Percentiles rank a stretch among this genome's conserved stretches.
These are phyloP conservation scores for Lepus timidus DNA, from an alignment of 2,113 vertebrate genomes.

Conservation along the genomic window DNA sequence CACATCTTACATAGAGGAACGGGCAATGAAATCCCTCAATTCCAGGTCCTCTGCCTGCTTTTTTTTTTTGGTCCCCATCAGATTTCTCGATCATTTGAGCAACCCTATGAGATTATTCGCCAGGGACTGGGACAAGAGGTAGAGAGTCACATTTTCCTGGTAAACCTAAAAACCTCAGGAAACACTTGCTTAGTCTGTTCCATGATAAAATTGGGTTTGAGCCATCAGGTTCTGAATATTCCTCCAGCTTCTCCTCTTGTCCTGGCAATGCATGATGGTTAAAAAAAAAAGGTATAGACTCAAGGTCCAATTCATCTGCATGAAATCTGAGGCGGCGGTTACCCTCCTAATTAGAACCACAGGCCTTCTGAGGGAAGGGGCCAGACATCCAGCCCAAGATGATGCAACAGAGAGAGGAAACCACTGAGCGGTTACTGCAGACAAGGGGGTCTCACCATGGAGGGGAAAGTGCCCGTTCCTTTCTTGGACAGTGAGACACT, in stretches of 20 bases:
- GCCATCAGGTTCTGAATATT: background rate
- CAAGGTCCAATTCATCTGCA: background rate
- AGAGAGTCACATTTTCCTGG: background rate
- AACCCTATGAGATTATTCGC: background rate
- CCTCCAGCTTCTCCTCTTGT: background rate
- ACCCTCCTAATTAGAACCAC: background rate
- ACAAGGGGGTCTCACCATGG: constrained; percentile 82
- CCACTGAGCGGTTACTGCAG: background rate
- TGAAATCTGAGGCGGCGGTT: background rate
- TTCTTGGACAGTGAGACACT: constrained; percentile 90
- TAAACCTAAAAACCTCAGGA: background rate
- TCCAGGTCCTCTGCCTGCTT: background rate
- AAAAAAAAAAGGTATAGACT: background rate
- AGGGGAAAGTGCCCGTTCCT: constrained; percentile 89
- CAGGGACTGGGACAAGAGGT: background rate
- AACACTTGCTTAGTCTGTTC: background rate
- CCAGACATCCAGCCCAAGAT: background rate
- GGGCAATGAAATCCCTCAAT: background rate
- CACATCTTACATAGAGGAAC: background rate
- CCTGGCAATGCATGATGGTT: rapidly evolving
- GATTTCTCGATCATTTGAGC: background rate
- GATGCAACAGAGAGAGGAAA: background rate
- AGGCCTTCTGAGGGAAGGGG: background rate
- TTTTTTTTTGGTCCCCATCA: background rate
- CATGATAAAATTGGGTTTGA: background rate